Evolutionary conservation across 2,888 invertebrate species (phyloP), one percentile per base, ranked within the genome.

Genomic region (Hololepta plana): DNA sequence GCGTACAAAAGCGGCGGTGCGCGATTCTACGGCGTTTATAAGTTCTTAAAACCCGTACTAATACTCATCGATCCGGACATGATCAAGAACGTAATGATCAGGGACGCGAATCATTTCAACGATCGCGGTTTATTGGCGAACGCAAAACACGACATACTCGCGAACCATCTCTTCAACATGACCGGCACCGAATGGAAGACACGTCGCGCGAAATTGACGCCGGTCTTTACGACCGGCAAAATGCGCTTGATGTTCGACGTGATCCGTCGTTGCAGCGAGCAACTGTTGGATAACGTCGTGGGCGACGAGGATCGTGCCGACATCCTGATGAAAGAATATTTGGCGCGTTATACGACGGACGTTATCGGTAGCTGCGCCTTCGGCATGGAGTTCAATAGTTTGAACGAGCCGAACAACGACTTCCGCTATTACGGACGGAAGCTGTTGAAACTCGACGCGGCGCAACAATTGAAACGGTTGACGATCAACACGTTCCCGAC

Each of bases 151-250:
- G 52, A 52, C 30, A 50, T 49, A 9, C 41, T 52, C 12, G 49
- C 46, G 2, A 46, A 47, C 42, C 45, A 43, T 15, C 30, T 53
- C 8, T 30, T 58, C 23, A 48, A 47, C 4, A 30, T 57, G 17
- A 49, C 46, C 12, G 59, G 57, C 17, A 48, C 51, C 1, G 48
- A 51, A 2, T 64, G 63, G 64, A 57, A 53, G 32, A 49, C 48
- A 20, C 38, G 62, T 6, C 45, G 64, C n/a, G 38, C 51, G 1
- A 58, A 59, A 26, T 44, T 62, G 14, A 55, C 59, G 0, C 61
- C 62, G 1, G 55, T 57, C 0, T 51, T 63, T 34, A 57, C 60
- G 2, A 49, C 55, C 2, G 59, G 56, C 11, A 62, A 61, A 37
- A 44, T 64, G 32, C 59, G 52, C 36, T 44, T 41, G 20, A 59